Evolutionary conservation across 1,140 invertebrate genomes (phyloP).

Genomic region (Harpegnathos saltator): DNA sequence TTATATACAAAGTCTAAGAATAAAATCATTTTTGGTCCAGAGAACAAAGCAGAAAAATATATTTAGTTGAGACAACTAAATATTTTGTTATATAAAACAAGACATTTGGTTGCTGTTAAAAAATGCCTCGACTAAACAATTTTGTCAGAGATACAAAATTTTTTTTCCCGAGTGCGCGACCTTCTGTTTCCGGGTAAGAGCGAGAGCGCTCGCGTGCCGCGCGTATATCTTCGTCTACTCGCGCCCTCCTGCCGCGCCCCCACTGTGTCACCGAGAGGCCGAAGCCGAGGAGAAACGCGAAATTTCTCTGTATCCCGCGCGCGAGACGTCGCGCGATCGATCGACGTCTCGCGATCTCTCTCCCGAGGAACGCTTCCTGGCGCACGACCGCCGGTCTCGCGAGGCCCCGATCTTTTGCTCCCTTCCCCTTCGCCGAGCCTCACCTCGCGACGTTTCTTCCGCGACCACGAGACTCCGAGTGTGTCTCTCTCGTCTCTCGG

Average conservation of each 20-base stretch:
- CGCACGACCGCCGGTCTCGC: slow-evolving; percentile 29
- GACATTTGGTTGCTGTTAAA: too few relatives aligned
- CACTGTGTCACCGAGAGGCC: slow-evolving; percentile 20
- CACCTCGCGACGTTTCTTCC: neutral
- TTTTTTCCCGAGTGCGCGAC: neutral
- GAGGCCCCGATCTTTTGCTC: neutral
- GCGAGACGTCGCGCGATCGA: slow-evolving; percentile 53
- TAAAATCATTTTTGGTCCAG: too few relatives aligned
- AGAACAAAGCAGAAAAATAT: too few relatives aligned
- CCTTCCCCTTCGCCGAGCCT: neutral
- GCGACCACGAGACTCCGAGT: neutral
- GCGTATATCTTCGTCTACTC: slow-evolving; percentile 45
- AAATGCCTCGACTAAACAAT: too few relatives aligned
- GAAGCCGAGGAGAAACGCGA: slow-evolving; percentile 44
- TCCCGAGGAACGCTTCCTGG: slow-evolving; percentile 32
- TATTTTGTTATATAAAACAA: too few relatives aligned
- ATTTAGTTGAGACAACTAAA: too few relatives aligned
- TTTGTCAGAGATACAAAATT: too few relatives aligned
- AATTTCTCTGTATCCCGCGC: slow-evolving; percentile 40
- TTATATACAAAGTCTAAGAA: too few relatives aligned
- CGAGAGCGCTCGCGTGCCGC: slow-evolving; percentile 33
- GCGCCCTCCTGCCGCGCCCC: slow-evolving; percentile 10
- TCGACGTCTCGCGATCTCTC: slow-evolving; percentile 43
- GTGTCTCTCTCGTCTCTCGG: neutral
- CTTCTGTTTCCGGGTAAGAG: slow-evolving; percentile 40